Conservation (phyloP, 2,888 invertebrate species). For the Spodoptera littoralis region DNA sequence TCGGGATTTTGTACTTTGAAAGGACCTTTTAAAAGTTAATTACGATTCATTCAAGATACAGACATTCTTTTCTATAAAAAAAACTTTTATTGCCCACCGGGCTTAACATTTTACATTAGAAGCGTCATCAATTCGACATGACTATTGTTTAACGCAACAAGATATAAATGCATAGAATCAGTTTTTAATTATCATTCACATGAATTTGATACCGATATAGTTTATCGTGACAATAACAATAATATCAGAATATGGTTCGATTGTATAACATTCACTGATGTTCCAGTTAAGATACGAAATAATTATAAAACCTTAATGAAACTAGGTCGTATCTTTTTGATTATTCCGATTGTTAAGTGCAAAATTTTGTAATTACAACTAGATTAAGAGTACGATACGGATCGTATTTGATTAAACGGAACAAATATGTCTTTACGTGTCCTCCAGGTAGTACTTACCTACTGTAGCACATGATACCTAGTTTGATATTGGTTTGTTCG, state of each 20-base stretch:
- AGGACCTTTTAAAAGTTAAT: too few relatives aligned
- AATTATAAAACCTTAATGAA: slow-evolving; percentile 33
- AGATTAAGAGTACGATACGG: slow-evolving; percentile 22
- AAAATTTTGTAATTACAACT: slow-evolving; percentile 40
- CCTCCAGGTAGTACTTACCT: slow-evolving; percentile 11
- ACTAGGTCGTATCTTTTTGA: slow-evolving; percentile 36
- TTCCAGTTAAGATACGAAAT: slow-evolving; percentile 22
- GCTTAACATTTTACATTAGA: slow-evolving; percentile 3
- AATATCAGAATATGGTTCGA: slow-evolving; percentile 22
- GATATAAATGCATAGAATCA: slow-evolving; percentile 8
- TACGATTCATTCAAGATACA: too few relatives aligned
- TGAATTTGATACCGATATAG: not conserved
- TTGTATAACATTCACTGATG: slow-evolving; percentile 32
- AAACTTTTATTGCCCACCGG: not conserved
- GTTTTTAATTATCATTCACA: slow-evolving; percentile 10
- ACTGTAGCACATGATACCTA: not conserved
- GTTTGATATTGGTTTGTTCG: not conserved
- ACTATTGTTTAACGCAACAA: slow-evolving; percentile 18
- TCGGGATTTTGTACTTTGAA: too few relatives aligned
- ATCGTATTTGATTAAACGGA: slow-evolving; percentile 32
- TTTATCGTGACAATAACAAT: slow-evolving; percentile 22
- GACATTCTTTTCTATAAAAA: too few relatives aligned
- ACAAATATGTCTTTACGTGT: slow-evolving; percentile 14
- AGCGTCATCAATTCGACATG: slow-evolving; percentile 2
- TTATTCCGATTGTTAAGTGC: slow-evolving; percentile 49